A percentile compares a stretch with the other conserved stretches of the same genome.
Conservation (phyloP, 2,888 invertebrate species). For the Cabera pusaria region DNA sequence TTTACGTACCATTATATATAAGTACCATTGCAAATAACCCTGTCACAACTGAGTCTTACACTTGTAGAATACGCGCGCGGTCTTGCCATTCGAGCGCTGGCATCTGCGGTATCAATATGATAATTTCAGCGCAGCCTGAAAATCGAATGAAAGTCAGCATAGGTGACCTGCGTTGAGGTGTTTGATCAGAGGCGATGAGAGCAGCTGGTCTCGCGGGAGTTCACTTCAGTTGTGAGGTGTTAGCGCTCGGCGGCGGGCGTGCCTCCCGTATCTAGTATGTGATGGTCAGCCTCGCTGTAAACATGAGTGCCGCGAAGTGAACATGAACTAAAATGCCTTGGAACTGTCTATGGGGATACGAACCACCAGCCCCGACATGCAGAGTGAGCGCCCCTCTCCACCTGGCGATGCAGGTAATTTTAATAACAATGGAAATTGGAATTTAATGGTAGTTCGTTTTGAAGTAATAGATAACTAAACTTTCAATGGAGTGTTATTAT, state of each 20-base stretch:
- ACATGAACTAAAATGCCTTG: slow-evolving; percentile 71
- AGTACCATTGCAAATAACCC: too few relatives aligned
- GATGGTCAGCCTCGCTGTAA: slow-evolving; percentile 21
- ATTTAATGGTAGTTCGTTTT: too few relatives aligned
- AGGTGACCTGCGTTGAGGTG: slow-evolving; percentile 14
- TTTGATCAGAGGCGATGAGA: slow-evolving; percentile 1
- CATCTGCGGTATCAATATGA: too few relatives aligned
- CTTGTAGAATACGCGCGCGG: too few relatives aligned
- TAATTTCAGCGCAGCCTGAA: slow-evolving; percentile 10
- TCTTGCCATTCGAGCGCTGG: too few relatives aligned
- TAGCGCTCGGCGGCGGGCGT: slow-evolving; percentile 23
- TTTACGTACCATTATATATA: too few relatives aligned
- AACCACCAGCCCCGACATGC: slow-evolving; percentile 69
- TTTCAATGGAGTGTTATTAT: too few relatives aligned
- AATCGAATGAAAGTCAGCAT: slow-evolving; percentile 13
- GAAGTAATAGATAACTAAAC: too few relatives aligned
- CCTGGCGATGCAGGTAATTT: slow-evolving; percentile 61
- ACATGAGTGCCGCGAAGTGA: slow-evolving; percentile 29
- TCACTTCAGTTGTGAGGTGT: slow-evolving; percentile 28
- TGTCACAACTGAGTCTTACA: too few relatives aligned
- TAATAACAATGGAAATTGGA: too few relatives aligned
- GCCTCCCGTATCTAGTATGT: slow-evolving; percentile 15
- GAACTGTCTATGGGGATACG: slow-evolving; percentile 78
- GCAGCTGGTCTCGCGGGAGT: slow-evolving; percentile 15
- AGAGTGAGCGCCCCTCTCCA: slow-evolving; percentile 71